Conservation (phyloP, 2,888 invertebrate species). For the Xylota segnis region DNA sequence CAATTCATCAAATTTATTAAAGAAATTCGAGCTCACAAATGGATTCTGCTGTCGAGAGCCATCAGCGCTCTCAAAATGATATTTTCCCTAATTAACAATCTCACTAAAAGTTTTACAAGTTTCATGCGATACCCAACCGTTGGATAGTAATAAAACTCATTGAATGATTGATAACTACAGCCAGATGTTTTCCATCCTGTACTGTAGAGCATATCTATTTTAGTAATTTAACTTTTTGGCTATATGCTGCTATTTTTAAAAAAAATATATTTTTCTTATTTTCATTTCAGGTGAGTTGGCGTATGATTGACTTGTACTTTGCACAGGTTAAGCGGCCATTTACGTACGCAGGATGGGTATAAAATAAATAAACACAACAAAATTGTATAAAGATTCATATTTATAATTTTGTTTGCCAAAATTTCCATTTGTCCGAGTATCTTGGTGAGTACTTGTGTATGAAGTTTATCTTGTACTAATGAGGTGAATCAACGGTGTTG, state of each 20-base stretch:
- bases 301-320: conserved; percentile 24
- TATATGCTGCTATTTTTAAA: not conserved
- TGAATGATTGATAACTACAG: conserved; percentile 32
- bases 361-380: not conserved
- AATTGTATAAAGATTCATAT: conserved; percentile 4
- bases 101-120: conserved; percentile 56
- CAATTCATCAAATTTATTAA: conserved; percentile 36
- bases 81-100: conserved; percentile 42
- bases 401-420: conserved; percentile 25
- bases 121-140: conserved; percentile 10
- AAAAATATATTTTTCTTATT: conserved; percentile 20
- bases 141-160: conserved; percentile 5
- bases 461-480: conserved; percentile 20
- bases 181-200: conserved; percentile 21
- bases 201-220: conserved; percentile 12
- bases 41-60: conserved; percentile 2
- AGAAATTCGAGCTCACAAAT: conserved; percentile 8
- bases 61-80: conserved; percentile 57
- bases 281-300: conserved; percentile 60
- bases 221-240: not conserved
- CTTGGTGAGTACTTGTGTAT: not conserved
- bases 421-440: conserved; percentile 4
- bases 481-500: conserved; percentile 34
- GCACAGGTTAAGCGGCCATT: not conserved
- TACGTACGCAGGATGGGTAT: conserved; percentile 10